Evolutionary conservation across 2,888 invertebrate genomes (phyloP), one percentile per base, ranked within the genome.

Genomic region (Machimus atricapillus): DNA sequence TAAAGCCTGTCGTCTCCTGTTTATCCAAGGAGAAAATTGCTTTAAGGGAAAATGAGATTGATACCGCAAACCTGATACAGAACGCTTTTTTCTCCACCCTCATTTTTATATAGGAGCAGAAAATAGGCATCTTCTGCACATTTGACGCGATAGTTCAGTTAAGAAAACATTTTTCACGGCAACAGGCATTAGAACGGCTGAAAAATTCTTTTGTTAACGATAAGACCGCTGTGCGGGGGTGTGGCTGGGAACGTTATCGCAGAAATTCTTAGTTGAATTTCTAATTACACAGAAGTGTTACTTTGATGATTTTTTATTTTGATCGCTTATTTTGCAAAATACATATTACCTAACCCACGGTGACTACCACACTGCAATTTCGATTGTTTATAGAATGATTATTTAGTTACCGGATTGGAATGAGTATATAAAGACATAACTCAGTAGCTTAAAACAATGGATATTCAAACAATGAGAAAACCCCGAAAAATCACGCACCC

Each of bases 1-100:
- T 85, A 85, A 85, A 85, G 43, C 85, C 85, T 74, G 74, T 73
- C 85, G 74, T 85, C 85, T 86, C 86, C 58, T 86, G 86, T 58
- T 78, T 86, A 79, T 66, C 43, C 58, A 86, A 66, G 86, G 43
- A 43, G 78, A 86, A 86, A 86, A 86, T 86, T 86, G 79, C 34
- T 79, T 86, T 86, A 82, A 82, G 19, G 37, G 52, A 66, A 66
- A 82, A 82, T 82, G 58, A 82, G 82, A 58, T 82, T 66, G 58
- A 82, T 82, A 82, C 58, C 82, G 37, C 82, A 82, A 82, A 34
- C 56, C 19, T 78, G 27, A 66, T 66, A 66, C 8, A 27, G 66
- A 66, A 23, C 66, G 66, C 23, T 3, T 66, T 66, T 40, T 66
- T 66, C 66, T 66, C 27, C 27, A 12, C 66, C 66, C 66, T 66